Conservation (phyloP, 2,888 invertebrate species). For the Phaedon cochleariae region DNA sequence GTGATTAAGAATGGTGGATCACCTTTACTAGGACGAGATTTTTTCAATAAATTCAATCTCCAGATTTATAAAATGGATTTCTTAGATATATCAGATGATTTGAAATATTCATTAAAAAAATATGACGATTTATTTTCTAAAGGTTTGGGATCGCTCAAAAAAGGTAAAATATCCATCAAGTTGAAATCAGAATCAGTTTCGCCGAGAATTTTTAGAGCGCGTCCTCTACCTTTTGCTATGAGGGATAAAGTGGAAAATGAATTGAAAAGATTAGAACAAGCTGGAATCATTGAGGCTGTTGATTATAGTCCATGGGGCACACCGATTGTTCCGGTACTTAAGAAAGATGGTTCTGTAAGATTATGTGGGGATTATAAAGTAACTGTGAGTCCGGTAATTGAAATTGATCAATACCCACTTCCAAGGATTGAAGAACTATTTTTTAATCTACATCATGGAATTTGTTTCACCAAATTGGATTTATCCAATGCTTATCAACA, state of each 20-base stretch:
- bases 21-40: too few species aligned
- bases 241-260: not conserved
- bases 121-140: not conserved
- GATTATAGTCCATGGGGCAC: not conserved
- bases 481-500: too few species aligned
- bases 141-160: not conserved
- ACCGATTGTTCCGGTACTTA: not conserved
- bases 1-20: too few species aligned
- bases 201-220: not conserved
- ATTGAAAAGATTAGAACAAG: not conserved
- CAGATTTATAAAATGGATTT: not conserved
- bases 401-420: not conserved
- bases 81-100: not conserved
- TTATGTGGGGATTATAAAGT: not conserved
- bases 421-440: not conserved
- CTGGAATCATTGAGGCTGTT: not conserved
- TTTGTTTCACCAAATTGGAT: too few species aligned
- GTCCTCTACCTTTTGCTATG: not conserved
- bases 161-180: not conserved
- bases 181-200: not conserved
- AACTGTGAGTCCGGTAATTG: not conserved
- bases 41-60: not conserved
- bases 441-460: too few species aligned
- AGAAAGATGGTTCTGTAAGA: not conserved
- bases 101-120: not conserved